A percentile compares a stretch with the other conserved stretches of the same genome.
Evolutionary conservation across 2,888 invertebrate species (phyloP).

Genomic region (Taphrorychus bicolor): DNA sequence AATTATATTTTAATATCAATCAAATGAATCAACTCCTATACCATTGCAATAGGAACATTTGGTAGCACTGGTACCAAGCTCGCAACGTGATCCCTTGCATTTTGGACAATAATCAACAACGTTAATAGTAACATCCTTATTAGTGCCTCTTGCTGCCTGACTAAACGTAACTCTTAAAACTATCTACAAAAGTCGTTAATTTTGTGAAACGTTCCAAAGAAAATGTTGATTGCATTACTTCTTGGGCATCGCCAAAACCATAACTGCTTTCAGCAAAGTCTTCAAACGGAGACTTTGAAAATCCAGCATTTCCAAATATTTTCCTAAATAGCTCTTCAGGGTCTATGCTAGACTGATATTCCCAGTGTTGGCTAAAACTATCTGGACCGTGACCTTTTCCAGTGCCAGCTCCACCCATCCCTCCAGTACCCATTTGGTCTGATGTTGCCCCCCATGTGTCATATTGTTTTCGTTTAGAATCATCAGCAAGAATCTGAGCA

Average conservation of each 20-base stretch:
- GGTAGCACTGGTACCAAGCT: conserved; percentile 89
- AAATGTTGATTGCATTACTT: conserved; percentile 65
- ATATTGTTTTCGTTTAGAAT: conserved; percentile 88
- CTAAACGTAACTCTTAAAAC: conserved; percentile 89
- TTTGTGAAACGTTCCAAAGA: neutral
- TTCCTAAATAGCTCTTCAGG: conserved; percentile 96
- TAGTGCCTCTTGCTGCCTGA: conserved; percentile 94
- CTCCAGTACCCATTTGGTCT: conserved; percentile 83
- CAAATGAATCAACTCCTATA: conserved; percentile 51
- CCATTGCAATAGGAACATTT: conserved; percentile 95
- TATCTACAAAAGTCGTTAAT: conserved; percentile 64
- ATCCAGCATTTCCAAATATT: conserved; percentile 90
- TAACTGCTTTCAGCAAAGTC: conserved; percentile 89
- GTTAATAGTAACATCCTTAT: conserved; percentile 91
- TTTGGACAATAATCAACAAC: conserved; percentile 91
- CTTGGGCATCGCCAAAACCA: conserved; percentile 92
- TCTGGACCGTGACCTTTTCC: conserved; percentile 62
- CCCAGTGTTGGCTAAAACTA: conserved; percentile 73
- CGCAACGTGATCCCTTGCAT: conserved; percentile 85
- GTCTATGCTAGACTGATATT: conserved; percentile 87
- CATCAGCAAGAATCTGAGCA: conserved; percentile 83
- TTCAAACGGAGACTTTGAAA: conserved; percentile 67
- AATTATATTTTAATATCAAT: neutral
- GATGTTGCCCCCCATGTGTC: conserved; percentile 92
- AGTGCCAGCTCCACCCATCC: conserved; percentile 60